Evolutionary conservation across 1,140 invertebrate genomes (phyloP), one percentile per base, ranked within the genome.

Genomic region (Heliconius congener): DNA sequence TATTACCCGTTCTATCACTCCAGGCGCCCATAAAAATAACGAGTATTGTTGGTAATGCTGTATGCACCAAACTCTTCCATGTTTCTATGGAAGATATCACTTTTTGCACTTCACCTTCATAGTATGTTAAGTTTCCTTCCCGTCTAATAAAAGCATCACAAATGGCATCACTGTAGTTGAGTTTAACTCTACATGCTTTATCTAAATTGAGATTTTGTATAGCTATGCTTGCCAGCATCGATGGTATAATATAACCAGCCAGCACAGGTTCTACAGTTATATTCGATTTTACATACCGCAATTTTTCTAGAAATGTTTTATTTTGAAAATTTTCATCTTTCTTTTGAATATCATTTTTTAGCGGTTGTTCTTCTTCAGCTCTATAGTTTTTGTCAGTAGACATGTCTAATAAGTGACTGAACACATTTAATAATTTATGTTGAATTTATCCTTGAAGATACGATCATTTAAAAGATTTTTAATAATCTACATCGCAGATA

Each of bases 21-120:
- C 96, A 95, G n/a, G 95, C 95, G 79, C 96, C 96, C 87, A 96
- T 90, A 88, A 96, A 95, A 77, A 96, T 90, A 3, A 96, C 93
- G n/a, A 96, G 85, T 8, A 96, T 27, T 0, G 95, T 94, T 4
- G 96, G 95, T 18, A 96, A 85, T 3, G 95, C 86, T 70, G 95
- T 96, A 79, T 95, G 95, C 79, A 96, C 89, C 0, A 95, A 82
- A 77, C 95, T 96, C 83, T 95, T 96, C 93, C 95, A 95, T 57
- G 95, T 89, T 77, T 95, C 90, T 85, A 96, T 95, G 16, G 89
- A 88, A 0, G 95, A 95, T 52, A 96, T 95, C 0, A 95, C 82
- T 81, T 89, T 94, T 85, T 96, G 95, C 8, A 95, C 90, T 81
- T 95, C 94, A 16, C 90, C 90, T 80, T 93, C 94, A 81, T 95